Evolutionary conservation across 1,140 invertebrate genomes (phyloP).

Genomic region (Charaxes varanes): DNA sequence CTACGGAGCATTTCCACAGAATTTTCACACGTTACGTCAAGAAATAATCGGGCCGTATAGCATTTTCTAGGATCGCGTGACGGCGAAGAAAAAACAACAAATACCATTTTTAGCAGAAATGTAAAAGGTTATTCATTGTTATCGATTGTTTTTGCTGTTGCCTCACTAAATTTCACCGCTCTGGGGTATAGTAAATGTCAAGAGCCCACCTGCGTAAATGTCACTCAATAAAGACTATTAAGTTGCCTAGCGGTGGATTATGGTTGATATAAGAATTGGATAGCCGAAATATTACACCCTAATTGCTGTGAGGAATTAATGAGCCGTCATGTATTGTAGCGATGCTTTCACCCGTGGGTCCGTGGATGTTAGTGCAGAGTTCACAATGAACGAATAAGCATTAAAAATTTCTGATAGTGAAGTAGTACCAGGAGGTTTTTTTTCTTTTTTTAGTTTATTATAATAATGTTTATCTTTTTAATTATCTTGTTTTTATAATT

Average conservation of each 20-base stretch:
- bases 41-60: conserved; percentile 14
- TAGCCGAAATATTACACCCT: conserved; percentile 1
- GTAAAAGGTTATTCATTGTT: conserved; percentile 58
- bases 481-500: no score
- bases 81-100: conserved; percentile 35
- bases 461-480: no score
- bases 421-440: no score
- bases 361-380: no score
- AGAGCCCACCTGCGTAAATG: conserved; percentile 53
- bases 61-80: conserved; percentile 33
- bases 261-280: no score
- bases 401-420: no score
- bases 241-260: conserved; percentile 19
- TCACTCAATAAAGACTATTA: conserved; percentile 20
- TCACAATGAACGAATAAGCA: no score
- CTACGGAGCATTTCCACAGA: background rate
- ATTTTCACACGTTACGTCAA: conserved; percentile 16
- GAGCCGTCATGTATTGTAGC: no score
- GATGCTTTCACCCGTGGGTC: no score
- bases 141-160: conserved; percentile 42
- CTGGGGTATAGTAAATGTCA: conserved; percentile 44
- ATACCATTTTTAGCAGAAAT: conserved; percentile 34
- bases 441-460: no score
- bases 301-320: background rate
- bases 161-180: conserved; percentile 29